phyloP scores from a whole-genome alignment of 2,888 invertebrate genomes.

The Thymelicus sylvestris region DNA sequence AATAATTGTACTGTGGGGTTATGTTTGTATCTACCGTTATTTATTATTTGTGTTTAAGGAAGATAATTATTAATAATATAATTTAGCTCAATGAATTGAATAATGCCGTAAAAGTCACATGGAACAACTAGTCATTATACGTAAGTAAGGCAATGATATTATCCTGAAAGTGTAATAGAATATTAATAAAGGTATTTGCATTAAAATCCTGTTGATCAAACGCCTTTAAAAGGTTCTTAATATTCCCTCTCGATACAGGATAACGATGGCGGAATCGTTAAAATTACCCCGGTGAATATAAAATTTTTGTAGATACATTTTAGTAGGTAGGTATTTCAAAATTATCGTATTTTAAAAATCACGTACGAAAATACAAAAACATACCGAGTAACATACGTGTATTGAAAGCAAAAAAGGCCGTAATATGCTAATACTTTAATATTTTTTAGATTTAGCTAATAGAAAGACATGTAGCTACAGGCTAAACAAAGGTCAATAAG shows the following conservation, averaged over 20 bases:
- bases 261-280: constrained; percentile 27
- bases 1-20: no score
- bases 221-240: constrained; percentile 41
- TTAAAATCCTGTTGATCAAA: constrained; percentile 34
- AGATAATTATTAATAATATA: no score
- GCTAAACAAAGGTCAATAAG: no score
- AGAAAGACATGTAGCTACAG: no score
- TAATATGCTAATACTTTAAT: no score
- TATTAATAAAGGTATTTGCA: constrained; percentile 22
- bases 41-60: no score
- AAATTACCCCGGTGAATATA: background rate
- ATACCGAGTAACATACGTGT: no score
- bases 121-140: background rate
- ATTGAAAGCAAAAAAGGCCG: no score
- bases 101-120: background rate
- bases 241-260: constrained; percentile 35
- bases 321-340: background rate
- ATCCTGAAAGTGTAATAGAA: constrained; percentile 22
- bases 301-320: background rate
- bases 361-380: background rate
- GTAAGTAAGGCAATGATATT: constrained; percentile 9
- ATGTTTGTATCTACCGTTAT: no score
- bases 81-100: background rate
- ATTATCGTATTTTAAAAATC: background rate
- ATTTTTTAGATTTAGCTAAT: no score